Evolutionary conservation across 2,888 invertebrate genomes (phyloP).

Genomic region (Panopea generosa): DNA sequence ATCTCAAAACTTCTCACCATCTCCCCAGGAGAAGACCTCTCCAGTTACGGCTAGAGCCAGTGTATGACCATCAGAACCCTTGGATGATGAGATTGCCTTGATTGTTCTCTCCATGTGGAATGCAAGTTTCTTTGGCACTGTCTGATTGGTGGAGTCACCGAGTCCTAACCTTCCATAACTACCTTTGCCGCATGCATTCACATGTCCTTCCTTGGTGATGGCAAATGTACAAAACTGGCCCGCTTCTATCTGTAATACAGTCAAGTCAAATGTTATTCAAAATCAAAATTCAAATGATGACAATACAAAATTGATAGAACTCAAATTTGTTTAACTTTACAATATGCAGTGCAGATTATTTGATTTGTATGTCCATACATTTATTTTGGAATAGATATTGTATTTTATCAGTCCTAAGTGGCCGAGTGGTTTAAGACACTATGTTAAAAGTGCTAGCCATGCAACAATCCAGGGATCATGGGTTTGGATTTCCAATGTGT

Average conservation of each 20-base stretch:
- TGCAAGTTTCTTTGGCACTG: slow-evolving; percentile 87
- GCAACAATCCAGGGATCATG: too few species aligned
- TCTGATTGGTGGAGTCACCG: slow-evolving; percentile 88
- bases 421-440: too few species aligned
- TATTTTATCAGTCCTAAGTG: too few species aligned
- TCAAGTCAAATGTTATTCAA: too few species aligned
- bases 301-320: not conserved
- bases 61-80: slow-evolving; percentile 89
- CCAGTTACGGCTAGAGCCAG: slow-evolving; percentile 89
- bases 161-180: slow-evolving; percentile 89
- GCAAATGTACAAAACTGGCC: slow-evolving; percentile 89
- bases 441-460: too few species aligned
- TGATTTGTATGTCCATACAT: too few species aligned
- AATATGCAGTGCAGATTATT: too few species aligned
- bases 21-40: slow-evolving; percentile 90
- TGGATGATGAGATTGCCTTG: slow-evolving; percentile 88
- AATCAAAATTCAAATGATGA: too few species aligned
- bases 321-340: not conserved
- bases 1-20: slow-evolving; percentile 87
- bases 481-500: too few species aligned
- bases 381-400: too few species aligned
- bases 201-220: slow-evolving; percentile 87
- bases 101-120: slow-evolving; percentile 86
- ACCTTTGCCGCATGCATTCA: slow-evolving; percentile 89
- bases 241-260: slow-evolving; percentile 87